Evolutionary conservation across 2,888 invertebrate species (phyloP).

Genomic region (Bhutanitis thaidina): DNA sequence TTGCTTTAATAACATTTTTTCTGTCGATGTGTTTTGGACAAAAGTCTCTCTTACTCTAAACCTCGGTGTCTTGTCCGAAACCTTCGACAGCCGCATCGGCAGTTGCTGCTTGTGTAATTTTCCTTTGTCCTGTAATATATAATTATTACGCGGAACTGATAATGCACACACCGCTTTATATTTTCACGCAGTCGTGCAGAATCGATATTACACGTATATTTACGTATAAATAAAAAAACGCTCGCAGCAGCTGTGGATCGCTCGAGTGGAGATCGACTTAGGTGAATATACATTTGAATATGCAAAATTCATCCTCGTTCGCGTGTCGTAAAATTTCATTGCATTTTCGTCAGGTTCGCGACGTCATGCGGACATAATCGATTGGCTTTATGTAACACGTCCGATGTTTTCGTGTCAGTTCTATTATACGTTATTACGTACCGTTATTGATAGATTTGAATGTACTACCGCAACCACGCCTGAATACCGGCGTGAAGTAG

Average conservation of each 20-base stretch:
- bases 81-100: too few species aligned
- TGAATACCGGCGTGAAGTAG: too few species aligned
- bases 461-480: too few species aligned
- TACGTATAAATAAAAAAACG: neutral
- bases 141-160: too few species aligned
- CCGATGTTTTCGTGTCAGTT: neutral
- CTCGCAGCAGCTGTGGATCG: neutral
- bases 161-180: too few species aligned
- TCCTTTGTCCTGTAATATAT: too few species aligned
- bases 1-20: too few species aligned
- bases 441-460: too few species aligned
- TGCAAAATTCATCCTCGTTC: constrained; percentile 20
- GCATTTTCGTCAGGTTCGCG: constrained; percentile 15
- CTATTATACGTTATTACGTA: neutral
- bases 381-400: constrained; percentile 18
- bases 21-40: too few species aligned
- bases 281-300: constrained; percentile 12
- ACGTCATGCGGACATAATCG: constrained; percentile 18
- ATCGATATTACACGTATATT: neutral
- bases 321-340: constrained; percentile 19
- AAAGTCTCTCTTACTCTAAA: too few species aligned
- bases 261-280: neutral
- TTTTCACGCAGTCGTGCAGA: neutral
- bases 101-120: too few species aligned
- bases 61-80: too few species aligned